Percentiles rank a stretch among this genome's conserved stretches.
Evolutionary conservation across 2,113 vertebrate species (phyloP).

Genomic region (Melanerpes aurifrons): DNA sequence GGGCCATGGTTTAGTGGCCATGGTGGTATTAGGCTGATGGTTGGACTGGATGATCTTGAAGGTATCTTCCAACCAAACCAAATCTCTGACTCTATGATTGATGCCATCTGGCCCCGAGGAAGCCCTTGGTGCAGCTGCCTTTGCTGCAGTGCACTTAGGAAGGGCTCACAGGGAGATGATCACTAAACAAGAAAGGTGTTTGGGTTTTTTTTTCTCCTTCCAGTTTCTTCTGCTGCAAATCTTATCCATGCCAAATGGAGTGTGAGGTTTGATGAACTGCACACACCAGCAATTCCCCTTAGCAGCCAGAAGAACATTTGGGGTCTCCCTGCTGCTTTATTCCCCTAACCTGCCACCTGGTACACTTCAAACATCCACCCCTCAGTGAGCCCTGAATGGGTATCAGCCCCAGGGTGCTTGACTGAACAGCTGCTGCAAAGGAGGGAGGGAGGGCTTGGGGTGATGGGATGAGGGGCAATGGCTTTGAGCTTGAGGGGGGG

Average conservation of each 20-base stretch:
- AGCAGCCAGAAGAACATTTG: not conserved
- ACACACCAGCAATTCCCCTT: not conserved
- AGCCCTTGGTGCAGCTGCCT: fast-evolving
- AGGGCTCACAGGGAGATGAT: not conserved
- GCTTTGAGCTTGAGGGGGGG: too few species aligned
- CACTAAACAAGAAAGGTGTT: not conserved
- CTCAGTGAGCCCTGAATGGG: not conserved
- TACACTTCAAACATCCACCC: not conserved
- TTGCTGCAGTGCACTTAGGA: not conserved
- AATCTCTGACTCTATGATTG: too few species aligned
- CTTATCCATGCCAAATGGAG: not conserved
- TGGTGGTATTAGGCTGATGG: too few species aligned
- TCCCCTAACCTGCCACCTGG: not conserved
- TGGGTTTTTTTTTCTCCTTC: not conserved
- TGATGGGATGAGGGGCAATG: too few species aligned
- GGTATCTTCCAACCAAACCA: too few species aligned
- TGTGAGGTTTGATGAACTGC: not conserved
- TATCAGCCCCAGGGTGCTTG: not conserved
- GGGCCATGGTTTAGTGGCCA: too few species aligned
- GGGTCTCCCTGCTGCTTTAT: not conserved
- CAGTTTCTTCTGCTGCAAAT: not conserved
- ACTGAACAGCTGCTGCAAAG: not conserved
- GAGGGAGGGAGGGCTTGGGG: not conserved
- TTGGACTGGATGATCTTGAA: too few species aligned
- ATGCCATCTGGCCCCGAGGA: not conserved